phyloP scores from a whole-genome alignment of 2,888 invertebrate species.

The Graphium colonna region DNA sequence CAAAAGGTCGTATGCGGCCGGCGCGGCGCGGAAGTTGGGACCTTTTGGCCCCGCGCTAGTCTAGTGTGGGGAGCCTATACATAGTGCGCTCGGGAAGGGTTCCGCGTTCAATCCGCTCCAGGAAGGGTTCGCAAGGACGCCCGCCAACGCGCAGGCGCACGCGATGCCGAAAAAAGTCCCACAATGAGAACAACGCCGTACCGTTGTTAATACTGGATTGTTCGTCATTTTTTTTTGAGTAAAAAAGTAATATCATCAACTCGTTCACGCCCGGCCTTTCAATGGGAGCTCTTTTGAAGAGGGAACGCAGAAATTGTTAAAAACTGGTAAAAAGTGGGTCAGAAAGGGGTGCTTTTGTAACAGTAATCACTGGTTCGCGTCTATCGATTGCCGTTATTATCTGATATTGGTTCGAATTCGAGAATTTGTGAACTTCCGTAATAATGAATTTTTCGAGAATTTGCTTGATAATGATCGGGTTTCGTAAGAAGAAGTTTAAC shows the following conservation, averaged over 20 bases:
- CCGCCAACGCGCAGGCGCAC: conserved; percentile 79
- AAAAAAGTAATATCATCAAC: conserved; percentile 79
- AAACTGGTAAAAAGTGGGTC: conserved; percentile 79
- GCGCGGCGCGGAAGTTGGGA: conserved; percentile 34
- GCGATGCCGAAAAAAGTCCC: conserved; percentile 72
- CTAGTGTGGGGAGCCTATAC: conserved; percentile 55
- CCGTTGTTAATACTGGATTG: conserved; percentile 78
- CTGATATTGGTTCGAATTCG: conserved; percentile 57
- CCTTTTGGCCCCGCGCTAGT: conserved; percentile 36
- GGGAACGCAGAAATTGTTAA: conserved; percentile 72
- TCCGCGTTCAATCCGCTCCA: conserved; percentile 66
- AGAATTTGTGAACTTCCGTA: conserved; percentile 64
- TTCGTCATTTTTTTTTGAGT: conserved; percentile 71
- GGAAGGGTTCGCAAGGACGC: conserved; percentile 74
- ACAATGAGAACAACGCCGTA: conserved; percentile 74
- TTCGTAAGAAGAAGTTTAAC: conserved; percentile 33
- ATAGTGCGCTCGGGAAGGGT: conserved; percentile 64
- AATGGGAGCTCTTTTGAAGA: conserved; percentile 72
- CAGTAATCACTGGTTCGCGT: conserved; percentile 75
- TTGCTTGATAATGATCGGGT: conserved; percentile 44
- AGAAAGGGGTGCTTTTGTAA: conserved; percentile 79
- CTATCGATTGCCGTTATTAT: conserved; percentile 78
- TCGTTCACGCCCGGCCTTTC: conserved; percentile 79
- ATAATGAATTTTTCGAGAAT: conserved; percentile 34
- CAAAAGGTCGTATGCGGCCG: conserved; percentile 50